A percentile compares a stretch with the other conserved stretches of the same genome.
These are phyloP conservation scores for Rhagonycha lutea DNA, from an alignment of 2,888 invertebrate genomes.

Conservation along the genomic window DNA sequence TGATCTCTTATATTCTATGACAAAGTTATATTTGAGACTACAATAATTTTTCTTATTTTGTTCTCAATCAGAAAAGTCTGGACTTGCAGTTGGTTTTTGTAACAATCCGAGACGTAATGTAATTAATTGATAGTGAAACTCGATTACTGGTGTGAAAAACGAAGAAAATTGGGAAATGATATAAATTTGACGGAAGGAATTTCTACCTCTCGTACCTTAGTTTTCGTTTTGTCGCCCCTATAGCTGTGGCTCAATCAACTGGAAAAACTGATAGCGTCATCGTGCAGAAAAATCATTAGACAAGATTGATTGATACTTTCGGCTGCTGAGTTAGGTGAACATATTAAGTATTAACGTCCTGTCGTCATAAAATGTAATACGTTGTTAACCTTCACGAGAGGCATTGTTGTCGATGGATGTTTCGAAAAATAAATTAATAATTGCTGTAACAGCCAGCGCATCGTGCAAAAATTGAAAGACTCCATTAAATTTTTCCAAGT, in stretches of 20 bases:
- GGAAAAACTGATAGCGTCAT: constrained; percentile 47
- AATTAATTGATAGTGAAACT: neutral
- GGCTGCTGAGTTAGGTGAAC: constrained; percentile 1
- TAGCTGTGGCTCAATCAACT: constrained; percentile 38
- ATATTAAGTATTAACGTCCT: neutral
- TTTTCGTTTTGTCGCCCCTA: constrained; percentile 38
- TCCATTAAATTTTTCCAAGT: neutral
- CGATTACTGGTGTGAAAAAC: constrained; percentile 2
- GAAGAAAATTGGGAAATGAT: neutral
- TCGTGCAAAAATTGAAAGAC: neutral
- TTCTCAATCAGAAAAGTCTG: neutral
- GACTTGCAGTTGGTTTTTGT: neutral
- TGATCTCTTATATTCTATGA: neutral
- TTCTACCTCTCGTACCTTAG: constrained; percentile 14
- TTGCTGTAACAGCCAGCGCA: neutral
- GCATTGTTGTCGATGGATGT: neutral
- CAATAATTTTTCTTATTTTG: neutral
- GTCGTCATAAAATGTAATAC: neutral
- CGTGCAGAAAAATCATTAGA: constrained; percentile 37
- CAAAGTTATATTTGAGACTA: neutral
- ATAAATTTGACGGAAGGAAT: constrained; percentile 19
- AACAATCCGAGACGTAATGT: neutral
- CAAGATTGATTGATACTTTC: constrained; percentile 33
- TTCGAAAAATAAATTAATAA: neutral
- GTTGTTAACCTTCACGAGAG: neutral